Evolutionary conservation across 1,140 invertebrate species (phyloP).

Genomic region (Sarcophaga bullata): DNA sequence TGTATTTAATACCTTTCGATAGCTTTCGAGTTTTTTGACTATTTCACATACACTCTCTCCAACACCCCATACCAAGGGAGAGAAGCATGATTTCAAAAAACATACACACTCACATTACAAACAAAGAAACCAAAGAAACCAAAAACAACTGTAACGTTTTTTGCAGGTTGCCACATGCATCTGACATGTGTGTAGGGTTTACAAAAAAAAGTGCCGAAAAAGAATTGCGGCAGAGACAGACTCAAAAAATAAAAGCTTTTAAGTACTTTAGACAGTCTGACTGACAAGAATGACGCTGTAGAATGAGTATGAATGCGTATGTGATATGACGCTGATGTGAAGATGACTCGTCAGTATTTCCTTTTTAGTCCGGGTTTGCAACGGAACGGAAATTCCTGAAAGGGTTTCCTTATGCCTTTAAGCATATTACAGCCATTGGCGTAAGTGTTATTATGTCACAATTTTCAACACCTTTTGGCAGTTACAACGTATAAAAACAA

Average conservation of each 20-base stretch:
- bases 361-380: background rate
- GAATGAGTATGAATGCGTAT: background rate
- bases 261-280: conserved; percentile 22
- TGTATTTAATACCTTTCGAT: background rate
- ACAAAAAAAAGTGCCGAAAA: background rate
- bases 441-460: background rate
- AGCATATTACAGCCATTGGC: background rate
- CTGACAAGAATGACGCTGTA: background rate
- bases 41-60: background rate
- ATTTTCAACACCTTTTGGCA: conserved; percentile 11
- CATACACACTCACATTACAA: too few species aligned
- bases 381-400: conserved; percentile 14
- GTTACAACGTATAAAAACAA: too few species aligned
- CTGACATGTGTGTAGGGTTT: conserved; percentile 8
- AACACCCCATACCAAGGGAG: too few species aligned
- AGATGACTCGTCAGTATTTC: conserved; percentile 36
- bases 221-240: background rate
- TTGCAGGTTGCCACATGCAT: background rate
- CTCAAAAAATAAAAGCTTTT: conserved; percentile 29
- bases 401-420: too few species aligned
- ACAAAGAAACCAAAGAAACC: too few species aligned
- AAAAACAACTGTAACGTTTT: too few species aligned
- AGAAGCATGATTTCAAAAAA: too few species aligned
- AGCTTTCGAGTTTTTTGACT: background rate
- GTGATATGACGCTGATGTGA: background rate